Conservation (phyloP, 1,140 invertebrate species). For the Drosophila ficusphila region DNA sequence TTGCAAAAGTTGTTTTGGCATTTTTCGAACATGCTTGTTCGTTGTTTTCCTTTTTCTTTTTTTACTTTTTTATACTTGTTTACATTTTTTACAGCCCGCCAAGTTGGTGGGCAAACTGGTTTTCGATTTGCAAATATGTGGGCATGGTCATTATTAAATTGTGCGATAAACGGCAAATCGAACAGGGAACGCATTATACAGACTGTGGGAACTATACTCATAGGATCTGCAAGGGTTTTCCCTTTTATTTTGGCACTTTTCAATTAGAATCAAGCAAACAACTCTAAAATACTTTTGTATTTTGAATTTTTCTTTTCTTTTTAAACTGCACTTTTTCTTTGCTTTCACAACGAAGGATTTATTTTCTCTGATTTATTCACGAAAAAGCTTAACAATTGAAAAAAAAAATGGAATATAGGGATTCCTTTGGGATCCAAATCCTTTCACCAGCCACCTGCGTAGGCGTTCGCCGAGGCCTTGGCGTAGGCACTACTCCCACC, state of each 20-base stretch:
- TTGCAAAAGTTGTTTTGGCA: slow-evolving; percentile 39
- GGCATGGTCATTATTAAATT: slow-evolving; percentile 36
- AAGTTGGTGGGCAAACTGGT: slow-evolving; percentile 16
- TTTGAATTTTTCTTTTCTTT: neutral
- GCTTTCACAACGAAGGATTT: neutral
- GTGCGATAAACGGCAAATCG: slow-evolving; percentile 3
- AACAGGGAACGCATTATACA: neutral
- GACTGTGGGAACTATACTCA: neutral
- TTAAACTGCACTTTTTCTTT: neutral
- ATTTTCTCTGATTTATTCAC: neutral
- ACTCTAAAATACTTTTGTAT: neutral
- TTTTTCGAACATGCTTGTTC: slow-evolving; percentile 34
- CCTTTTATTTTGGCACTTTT: no score
- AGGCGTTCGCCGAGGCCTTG: slow-evolving; percentile 63
- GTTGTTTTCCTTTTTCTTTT: slow-evolving; percentile 34
- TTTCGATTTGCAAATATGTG: slow-evolving; percentile 17
- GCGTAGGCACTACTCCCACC: slow-evolving; percentile 47
- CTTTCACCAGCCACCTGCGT: slow-evolving; percentile 51
- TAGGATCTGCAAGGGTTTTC: no score
- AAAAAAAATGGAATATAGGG: neutral
- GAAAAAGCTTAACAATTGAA: neutral
- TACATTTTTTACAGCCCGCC: slow-evolving; percentile 35
- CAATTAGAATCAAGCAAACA: no score
- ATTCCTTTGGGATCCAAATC: no score
- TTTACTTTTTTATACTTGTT: slow-evolving; percentile 32